Evolutionary conservation across 2,113 vertebrate genomes (phyloP).

Genomic region (Synodontis membranacea): DNA sequence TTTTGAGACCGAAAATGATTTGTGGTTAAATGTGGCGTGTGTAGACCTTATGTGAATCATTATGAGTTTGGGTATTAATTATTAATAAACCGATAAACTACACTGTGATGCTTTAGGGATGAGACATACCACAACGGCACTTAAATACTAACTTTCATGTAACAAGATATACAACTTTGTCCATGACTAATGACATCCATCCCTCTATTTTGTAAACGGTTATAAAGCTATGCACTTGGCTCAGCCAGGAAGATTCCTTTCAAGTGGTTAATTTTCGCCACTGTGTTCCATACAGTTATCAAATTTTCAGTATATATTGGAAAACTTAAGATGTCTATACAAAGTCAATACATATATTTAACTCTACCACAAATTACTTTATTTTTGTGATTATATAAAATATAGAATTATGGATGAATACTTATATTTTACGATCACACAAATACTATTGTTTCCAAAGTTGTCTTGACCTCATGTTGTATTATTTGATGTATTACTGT

Average conservation of each 20-base stretch:
- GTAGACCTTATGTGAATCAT: background rate
- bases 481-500: constrained; percentile 54
- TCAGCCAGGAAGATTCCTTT: constrained; percentile 47
- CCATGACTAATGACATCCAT: constrained; percentile 30
- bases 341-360: constrained; percentile 43
- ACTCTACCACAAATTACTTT: constrained; percentile 56
- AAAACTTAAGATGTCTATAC: constrained; percentile 55
- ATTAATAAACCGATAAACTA: constrained; percentile 1
- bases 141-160: constrained; percentile 41
- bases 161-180: constrained; percentile 7
- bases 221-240: constrained; percentile 59
- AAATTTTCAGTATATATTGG: constrained; percentile 41
- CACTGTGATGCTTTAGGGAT: constrained; percentile 33
- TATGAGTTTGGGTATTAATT: constrained; percentile 1
- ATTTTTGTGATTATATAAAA: constrained; percentile 61
- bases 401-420: constrained; percentile 44
- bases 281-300: constrained; percentile 38
- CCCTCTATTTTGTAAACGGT: constrained; percentile 35
- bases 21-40: constrained; percentile 11
- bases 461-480: constrained; percentile 46
- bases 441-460: constrained; percentile 48
- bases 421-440: constrained; percentile 47
- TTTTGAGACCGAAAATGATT: background rate
- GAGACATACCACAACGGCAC: constrained; percentile 51
- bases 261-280: constrained; percentile 20